Evolutionary conservation across 2,888 invertebrate species (phyloP).

Genomic region (Drosophila mettleri): DNA sequence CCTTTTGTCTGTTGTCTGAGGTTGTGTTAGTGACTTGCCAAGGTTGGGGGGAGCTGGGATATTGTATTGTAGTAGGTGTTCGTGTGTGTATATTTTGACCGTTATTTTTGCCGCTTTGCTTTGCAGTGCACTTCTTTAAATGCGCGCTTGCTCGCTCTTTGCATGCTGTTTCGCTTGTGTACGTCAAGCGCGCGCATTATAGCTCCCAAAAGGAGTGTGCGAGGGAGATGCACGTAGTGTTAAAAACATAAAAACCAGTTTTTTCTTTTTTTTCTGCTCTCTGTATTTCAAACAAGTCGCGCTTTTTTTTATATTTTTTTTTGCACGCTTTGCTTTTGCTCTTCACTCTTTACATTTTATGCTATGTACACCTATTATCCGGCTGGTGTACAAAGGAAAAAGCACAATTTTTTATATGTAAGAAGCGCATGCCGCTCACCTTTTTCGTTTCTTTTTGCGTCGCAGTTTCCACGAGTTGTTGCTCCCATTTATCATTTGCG

Average conservation of each 20-base stretch:
- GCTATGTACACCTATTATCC: conserved; percentile 55
- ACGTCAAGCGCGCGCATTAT: conserved; percentile 45
- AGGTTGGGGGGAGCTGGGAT: not conserved
- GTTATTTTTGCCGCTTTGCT: conserved; percentile 67
- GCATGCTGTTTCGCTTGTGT: conserved; percentile 25
- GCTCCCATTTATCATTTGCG: conserved; percentile 73
- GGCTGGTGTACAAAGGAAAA: conserved; percentile 35
- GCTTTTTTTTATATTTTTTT: conserved; percentile 72
- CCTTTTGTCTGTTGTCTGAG: conserved; percentile 69
- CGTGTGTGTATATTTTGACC: conserved; percentile 57
- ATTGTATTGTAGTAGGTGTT: conserved; percentile 51
- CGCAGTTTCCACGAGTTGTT: conserved; percentile 74
- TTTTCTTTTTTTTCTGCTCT: conserved; percentile 43
- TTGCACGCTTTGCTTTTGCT: conserved; percentile 55
- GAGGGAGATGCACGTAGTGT: conserved; percentile 55
- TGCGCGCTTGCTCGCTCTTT: conserved; percentile 26
- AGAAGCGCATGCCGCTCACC: conserved; percentile 70
- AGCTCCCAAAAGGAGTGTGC: conserved; percentile 18
- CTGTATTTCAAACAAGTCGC: conserved; percentile 73
- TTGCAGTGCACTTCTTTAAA: conserved; percentile 44
- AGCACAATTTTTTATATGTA: conserved; percentile 37
- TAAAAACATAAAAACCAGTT: conserved; percentile 67
- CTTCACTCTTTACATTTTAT: conserved; percentile 55
- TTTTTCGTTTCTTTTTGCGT: conserved; percentile 69
- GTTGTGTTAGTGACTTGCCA: conserved; percentile 35